Evolutionary conservation across 1,140 invertebrate genomes (phyloP).

Genomic region (Papilio polytes): DNA sequence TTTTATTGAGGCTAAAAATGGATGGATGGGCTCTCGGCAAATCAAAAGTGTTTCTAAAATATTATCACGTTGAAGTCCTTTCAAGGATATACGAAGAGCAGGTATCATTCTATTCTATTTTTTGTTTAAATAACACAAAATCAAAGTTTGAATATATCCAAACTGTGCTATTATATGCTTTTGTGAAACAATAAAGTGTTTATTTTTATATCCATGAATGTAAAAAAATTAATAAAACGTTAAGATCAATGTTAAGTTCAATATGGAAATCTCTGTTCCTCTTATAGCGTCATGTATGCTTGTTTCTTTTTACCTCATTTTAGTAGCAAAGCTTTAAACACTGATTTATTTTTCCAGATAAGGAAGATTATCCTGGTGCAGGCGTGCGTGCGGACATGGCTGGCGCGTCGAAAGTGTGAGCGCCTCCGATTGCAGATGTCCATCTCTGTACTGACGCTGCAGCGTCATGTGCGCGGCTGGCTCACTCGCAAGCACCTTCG

Average conservation of each 20-base stretch:
- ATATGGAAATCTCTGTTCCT: too few relatives aligned
- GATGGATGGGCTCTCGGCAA: conserved; percentile 94
- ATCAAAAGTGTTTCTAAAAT: conserved; percentile 94
- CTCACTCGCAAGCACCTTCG: conserved; percentile 82
- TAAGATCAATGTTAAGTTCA: too few relatives aligned
- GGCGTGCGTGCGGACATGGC: conserved; percentile 88
- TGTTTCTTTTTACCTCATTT: too few relatives aligned
- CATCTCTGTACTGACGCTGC: conserved; percentile 87
- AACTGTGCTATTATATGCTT: too few relatives aligned
- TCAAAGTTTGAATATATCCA: neutral
- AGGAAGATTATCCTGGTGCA: conserved; percentile 89
- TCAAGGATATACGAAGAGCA: conserved; percentile 91
- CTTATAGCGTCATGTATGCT: too few relatives aligned
- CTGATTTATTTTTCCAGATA: conserved; percentile 77
- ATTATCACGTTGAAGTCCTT: conserved; percentile 93
- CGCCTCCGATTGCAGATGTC: conserved; percentile 86
- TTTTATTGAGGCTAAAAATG: conserved; percentile 90
- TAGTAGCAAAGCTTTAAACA: neutral
- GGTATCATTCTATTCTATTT: conserved; percentile 58
- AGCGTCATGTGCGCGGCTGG: conserved; percentile 88
- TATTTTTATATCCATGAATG: too few relatives aligned
- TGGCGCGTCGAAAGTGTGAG: conserved; percentile 86
- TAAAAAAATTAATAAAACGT: too few relatives aligned
- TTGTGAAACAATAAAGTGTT: too few relatives aligned
- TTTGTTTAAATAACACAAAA: conserved; percentile 1